Conservation (phyloP, 2,797 vertebrate species). For the Macroramphosus scolopax region DNA sequence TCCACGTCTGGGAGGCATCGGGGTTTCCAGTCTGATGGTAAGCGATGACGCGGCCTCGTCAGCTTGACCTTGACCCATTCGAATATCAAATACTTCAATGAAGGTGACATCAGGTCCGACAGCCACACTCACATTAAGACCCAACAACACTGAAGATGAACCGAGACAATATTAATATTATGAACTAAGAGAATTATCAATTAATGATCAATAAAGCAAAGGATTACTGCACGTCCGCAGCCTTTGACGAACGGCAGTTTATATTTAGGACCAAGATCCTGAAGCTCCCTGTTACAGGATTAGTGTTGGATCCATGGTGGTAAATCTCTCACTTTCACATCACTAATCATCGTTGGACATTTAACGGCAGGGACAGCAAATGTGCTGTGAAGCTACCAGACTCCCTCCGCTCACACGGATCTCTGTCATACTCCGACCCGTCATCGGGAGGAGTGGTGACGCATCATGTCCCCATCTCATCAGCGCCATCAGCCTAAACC, state of each 20-base stretch:
- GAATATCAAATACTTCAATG: no score
- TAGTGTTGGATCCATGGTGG: neutral
- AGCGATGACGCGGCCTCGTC: constrained; percentile 41
- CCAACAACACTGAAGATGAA: no score
- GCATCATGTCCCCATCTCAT: no score
- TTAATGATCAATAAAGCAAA: no score
- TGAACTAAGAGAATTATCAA: no score
- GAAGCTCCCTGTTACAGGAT: neutral
- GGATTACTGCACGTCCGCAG: neutral
- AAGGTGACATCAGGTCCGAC: no score
- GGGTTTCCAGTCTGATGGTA: constrained; percentile 94
- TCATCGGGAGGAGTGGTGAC: constrained; percentile 45
- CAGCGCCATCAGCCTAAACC: constrained; percentile 21
- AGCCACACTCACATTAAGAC: no score
- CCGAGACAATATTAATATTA: no score
- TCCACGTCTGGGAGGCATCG: constrained; percentile 93
- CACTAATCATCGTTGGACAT: neutral
- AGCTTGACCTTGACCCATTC: neutral
- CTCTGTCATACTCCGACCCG: constrained; percentile 26
- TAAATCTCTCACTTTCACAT: neutral
- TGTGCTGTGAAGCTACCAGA: neutral
- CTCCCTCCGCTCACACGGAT: constrained; percentile 15
- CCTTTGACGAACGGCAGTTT: neutral
- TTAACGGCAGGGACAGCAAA: constrained; percentile 8
- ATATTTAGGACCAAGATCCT: no score